Base-by-base conservation (phyloP, 2,888 invertebrate genomes). In the Dicyrtoma fusca region DNA sequence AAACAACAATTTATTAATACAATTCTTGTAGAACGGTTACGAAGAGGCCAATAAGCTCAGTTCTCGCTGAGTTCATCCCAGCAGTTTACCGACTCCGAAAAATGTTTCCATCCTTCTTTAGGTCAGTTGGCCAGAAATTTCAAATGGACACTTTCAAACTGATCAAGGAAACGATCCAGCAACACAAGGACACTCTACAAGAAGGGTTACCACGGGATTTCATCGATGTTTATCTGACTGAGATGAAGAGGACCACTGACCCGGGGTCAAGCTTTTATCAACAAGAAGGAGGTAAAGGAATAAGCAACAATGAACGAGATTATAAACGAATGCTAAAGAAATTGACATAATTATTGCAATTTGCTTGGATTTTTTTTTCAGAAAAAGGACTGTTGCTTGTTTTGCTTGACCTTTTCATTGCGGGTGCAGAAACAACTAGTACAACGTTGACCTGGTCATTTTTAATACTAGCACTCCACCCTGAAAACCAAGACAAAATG, bases 201-300 rank as follows among this genome's bases (percentile, higher is more conserved):
- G 69, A 66, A 14, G 70, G 74, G 14, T 47, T 75, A 0, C 74
- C 75, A 0, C 42, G 78, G 42, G 80, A 80, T 65, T 80, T 78
- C 47, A 76, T 80, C 47, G 80, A 80, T 65, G 74, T 74, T 21
- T 80, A 78, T 53, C 47, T 78, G 13, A 65, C 63, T 0, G 76
- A 80, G 70, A 75, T 76, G 55, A 72, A 74, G 44, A 65, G 70
- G 21, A 74, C 74, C 0, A 72, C 21, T 19, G 59, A 76, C 62
- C 19, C 73, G 14, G 45, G 51, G 11, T 74, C 74, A 2, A 73
- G 72, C 51, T 76, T 76, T 47, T 64, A 62, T 25, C 53, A 53
- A 25, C 17, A 73, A 8, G 71, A 71, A 65, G 75, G 72, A 69
- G 69, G 72, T 74, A 45, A 59, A 34, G 8, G 8, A 34, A 34